These are phyloP conservation scores for Hassar affinis DNA, from an alignment of 2,113 vertebrate genomes.

Conservation along the genomic window DNA sequence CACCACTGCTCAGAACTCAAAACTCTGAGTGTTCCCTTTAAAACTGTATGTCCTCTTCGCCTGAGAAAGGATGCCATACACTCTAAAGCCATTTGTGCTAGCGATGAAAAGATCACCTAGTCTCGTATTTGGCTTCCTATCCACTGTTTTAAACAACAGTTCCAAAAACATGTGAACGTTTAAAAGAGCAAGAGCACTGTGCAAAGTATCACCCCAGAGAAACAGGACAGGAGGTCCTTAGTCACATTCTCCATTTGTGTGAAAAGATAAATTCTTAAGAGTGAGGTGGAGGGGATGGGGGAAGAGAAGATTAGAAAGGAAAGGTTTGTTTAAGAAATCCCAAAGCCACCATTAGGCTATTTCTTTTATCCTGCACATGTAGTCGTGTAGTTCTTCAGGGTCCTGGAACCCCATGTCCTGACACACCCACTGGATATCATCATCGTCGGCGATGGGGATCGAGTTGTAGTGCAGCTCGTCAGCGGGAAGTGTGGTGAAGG, in stretches of 20 bases:
- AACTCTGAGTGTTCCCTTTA: slow-evolving; percentile 43
- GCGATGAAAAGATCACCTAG: slow-evolving; percentile 57
- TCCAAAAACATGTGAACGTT: slow-evolving; percentile 62
- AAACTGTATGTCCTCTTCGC: slow-evolving; percentile 47
- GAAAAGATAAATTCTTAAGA: slow-evolving; percentile 68
- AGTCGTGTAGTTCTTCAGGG: slow-evolving; percentile 90
- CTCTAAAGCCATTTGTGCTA: slow-evolving; percentile 58
- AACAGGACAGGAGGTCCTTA: slow-evolving; percentile 51
- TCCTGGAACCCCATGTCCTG: slow-evolving; percentile 93
- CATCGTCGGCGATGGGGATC: slow-evolving; percentile 89
- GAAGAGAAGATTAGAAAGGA: slow-evolving; percentile 73
- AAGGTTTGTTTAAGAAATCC: slow-evolving; percentile 60
- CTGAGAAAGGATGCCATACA: slow-evolving; percentile 53
- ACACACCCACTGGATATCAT: slow-evolving; percentile 96
- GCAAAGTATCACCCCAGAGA: slow-evolving; percentile 65
- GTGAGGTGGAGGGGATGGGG: slow-evolving; percentile 70
- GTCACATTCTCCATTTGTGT: slow-evolving; percentile 63
- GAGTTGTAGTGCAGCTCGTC: slow-evolving; percentile 95
- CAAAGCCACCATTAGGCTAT: slow-evolving; percentile 76
- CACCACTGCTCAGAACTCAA: slow-evolving; percentile 54
- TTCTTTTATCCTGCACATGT: slow-evolving; percentile 97
- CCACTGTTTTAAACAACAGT: slow-evolving; percentile 16
- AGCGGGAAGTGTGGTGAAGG: slow-evolving; percentile 90
- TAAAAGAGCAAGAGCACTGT: slow-evolving; percentile 70
- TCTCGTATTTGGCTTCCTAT: slow-evolving; percentile 70